phyloP scores from a whole-genome alignment of 1,140 invertebrate species.

The Lepidurus apus region DNA sequence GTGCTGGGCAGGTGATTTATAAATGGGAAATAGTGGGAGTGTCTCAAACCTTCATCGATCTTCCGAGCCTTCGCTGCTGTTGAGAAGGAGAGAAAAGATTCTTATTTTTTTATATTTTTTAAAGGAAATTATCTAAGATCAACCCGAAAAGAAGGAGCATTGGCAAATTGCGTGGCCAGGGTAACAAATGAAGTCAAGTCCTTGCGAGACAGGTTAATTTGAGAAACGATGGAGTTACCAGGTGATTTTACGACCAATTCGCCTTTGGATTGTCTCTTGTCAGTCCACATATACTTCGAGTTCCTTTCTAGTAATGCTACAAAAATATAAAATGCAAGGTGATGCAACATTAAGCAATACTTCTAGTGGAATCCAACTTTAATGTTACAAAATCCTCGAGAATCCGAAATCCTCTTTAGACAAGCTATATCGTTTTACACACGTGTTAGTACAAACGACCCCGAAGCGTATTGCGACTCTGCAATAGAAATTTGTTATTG shows the following conservation, averaged over 20 bases:
- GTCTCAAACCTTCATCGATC: neutral
- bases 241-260: neutral
- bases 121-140: neutral
- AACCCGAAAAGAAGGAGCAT: neutral
- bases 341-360: no score
- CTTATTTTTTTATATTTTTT: neutral
- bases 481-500: no score
- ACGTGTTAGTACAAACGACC: no score
- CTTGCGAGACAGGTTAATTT: conserved; percentile 4
- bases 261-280: neutral
- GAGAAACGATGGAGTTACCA: neutral
- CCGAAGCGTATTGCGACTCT: no score
- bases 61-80: neutral
- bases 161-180: neutral
- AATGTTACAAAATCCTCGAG: no score
- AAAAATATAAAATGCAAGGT: no score
- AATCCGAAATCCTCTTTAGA: no score
- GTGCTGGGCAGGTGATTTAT: neutral
- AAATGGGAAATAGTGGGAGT: neutral
- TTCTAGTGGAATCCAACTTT: no score
- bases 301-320: no score
- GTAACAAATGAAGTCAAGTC: conserved; percentile 10
- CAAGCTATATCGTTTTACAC: no score
- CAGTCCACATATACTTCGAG: no score
- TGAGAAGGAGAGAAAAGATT: neutral